phyloP scores from a whole-genome alignment of 2,888 invertebrate species.

The Adelognathus sp. region DNA sequence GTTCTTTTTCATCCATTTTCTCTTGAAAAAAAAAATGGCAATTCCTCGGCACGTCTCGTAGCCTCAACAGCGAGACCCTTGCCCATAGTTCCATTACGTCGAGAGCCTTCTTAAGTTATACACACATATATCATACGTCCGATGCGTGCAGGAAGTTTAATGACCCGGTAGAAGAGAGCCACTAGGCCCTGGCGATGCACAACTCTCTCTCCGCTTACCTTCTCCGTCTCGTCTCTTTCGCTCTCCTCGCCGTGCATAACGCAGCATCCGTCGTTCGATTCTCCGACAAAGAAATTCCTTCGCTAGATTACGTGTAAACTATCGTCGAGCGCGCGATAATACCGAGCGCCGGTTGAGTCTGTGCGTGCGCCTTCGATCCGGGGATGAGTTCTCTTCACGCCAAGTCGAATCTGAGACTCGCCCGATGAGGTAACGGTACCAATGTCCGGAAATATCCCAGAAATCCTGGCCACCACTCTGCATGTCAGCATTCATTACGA shows the following conservation, averaged over 20 bases:
- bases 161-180: constrained; percentile 65
- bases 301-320: constrained; percentile 71
- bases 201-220: constrained; percentile 4
- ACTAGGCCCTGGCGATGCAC: constrained; percentile 33
- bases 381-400: constrained; percentile 47
- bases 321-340: constrained; percentile 60
- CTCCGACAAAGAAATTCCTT: constrained; percentile 76
- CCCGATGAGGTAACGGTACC: too few species aligned
- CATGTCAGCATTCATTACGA: too few species aligned
- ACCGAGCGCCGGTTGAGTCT: constrained; percentile 22
- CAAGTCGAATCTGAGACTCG: not conserved
- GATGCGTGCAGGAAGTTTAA: constrained; percentile 70
- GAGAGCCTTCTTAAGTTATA: constrained; percentile 43
- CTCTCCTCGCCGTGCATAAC: constrained; percentile 4
- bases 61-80: not conserved
- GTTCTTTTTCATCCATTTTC: constrained; percentile 13
- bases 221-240: not conserved
- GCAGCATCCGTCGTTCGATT: constrained; percentile 54
- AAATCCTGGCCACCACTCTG: too few species aligned
- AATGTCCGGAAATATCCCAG: too few species aligned
- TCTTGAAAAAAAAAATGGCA: constrained; percentile 29
- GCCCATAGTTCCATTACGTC: constrained; percentile 30
- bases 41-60: constrained; percentile 11
- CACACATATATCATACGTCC: constrained; percentile 48
- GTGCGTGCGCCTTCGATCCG: constrained; percentile 68